Evolutionary conservation across 2,888 invertebrate species (phyloP), one percentile per base, ranked within the genome.

Genomic region (Serrognathus titanus): DNA sequence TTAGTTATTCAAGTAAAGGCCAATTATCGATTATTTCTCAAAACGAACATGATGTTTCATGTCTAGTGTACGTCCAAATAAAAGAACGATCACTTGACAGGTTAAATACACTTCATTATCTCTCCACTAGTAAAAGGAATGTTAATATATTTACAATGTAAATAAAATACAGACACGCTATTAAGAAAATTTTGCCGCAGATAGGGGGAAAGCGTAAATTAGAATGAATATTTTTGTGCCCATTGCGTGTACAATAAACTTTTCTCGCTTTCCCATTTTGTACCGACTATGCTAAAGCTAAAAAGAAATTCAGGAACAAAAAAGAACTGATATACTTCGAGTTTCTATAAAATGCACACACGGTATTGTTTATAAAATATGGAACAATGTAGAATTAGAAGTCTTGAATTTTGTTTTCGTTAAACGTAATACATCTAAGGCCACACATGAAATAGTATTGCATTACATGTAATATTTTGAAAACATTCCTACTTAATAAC

Each of bases 371-470:
- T 31, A 31, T 31, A 31, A 31, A 31, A 31, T 31, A 31, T 7
- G 24, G 24, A 31, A 31, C 24, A 31, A 31, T 31, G 24, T 31
- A 31, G 24, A 31, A 31, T 7, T 31, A 43, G 43, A 43, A 43
- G 43, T 13, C 9, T 43, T 43, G 9, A 11, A 9, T 9, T 10
- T 13, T 54, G 49, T 36, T 43, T 54, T 54, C 37, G 43, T 54
- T 46, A 31, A 43, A 16, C 45, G 49, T 54, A 48, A 48, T 37
- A 41, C 49, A 54, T 54, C 43, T 20, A 48, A 54, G 54, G 54
- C 54, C 54, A 54, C 54, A 54, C 54, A 54, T 48, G 54, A 54
- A 16, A 41, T 49, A 54, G 54, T 54, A 54, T 54, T 48, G 49
- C 49, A 49, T 54, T 54, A 49, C 54, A 43, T 54, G 36, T 20